Conservation (phyloP, 2,797 vertebrate species). For the Lycodopsis pacificus region DNA sequence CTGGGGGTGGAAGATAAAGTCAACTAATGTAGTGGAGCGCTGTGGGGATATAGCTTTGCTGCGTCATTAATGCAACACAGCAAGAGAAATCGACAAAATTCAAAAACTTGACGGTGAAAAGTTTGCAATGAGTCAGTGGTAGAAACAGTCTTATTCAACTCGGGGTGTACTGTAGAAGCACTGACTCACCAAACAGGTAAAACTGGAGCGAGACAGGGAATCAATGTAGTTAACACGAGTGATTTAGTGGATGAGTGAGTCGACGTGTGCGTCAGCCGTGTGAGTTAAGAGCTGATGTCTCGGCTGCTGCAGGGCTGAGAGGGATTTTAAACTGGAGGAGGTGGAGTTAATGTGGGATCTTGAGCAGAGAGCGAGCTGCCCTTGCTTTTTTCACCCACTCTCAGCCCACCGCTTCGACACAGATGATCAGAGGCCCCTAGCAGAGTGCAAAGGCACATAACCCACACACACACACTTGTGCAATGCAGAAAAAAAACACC, state of each 20-base stretch:
- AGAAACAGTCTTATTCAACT: slow-evolving; percentile 4
- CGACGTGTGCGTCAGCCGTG: slow-evolving; percentile 54
- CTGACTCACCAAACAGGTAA: slow-evolving; percentile 44
- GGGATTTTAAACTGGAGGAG: slow-evolving; percentile 62
- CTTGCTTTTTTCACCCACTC: slow-evolving; percentile 57
- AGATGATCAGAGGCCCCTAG: slow-evolving; percentile 62
- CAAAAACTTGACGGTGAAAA: not conserved
- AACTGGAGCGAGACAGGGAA: slow-evolving; percentile 48
- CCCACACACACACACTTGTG: slow-evolving; percentile 49
- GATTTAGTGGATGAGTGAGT: slow-evolving; percentile 65
- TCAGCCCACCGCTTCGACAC: slow-evolving; percentile 64
- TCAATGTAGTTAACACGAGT: slow-evolving; percentile 59
- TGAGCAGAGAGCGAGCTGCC: slow-evolving; percentile 45
- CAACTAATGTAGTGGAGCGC: slow-evolving; percentile 28
- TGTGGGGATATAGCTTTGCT: slow-evolving; percentile 10
- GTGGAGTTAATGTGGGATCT: slow-evolving; percentile 66
- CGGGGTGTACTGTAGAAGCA: slow-evolving; percentile 13
- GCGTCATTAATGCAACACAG: slow-evolving; percentile 1
- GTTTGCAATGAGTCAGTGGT: not conserved
- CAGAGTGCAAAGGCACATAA: slow-evolving; percentile 52
- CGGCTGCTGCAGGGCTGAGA: slow-evolving; percentile 44
- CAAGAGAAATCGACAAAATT: not conserved
- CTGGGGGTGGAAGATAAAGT: slow-evolving; percentile 37
- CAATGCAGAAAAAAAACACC: slow-evolving; percentile 38
- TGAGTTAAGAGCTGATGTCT: slow-evolving; percentile 46